These are phyloP conservation scores for Neoscelio sp. DNA, from an alignment of 2,888 invertebrate genomes.

Conservation along the genomic window DNA sequence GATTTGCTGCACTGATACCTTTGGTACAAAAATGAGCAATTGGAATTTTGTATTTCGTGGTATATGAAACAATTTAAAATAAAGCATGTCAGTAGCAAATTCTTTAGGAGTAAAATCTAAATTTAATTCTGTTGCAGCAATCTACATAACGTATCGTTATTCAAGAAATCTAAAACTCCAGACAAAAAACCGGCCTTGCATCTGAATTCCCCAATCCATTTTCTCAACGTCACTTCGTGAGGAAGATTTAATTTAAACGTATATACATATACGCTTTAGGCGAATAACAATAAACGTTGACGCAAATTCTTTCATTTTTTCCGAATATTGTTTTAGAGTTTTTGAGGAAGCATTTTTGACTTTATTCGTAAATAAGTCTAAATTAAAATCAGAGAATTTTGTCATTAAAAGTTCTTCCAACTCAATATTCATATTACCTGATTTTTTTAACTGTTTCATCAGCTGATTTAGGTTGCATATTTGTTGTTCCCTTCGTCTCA, in stretches of 20 bases:
- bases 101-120: neutral
- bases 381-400: constrained; percentile 21
- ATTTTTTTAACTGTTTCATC: neutral
- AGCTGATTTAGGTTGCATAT: neutral
- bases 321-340: neutral
- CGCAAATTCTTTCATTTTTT: neutral
- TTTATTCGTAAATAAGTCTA: constrained; percentile 31
- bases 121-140: neutral
- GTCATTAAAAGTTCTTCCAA: constrained; percentile 17
- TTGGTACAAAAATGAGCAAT: constrained; percentile 1
- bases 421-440: constrained; percentile 9
- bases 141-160: neutral
- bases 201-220: constrained; percentile 1
- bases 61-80: too few relatives aligned
- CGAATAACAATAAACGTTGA: too few relatives aligned
- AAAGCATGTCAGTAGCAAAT: neutral
- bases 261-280: neutral
- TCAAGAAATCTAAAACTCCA: too few relatives aligned
- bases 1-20: neutral
- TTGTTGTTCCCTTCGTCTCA: constrained; percentile 3
- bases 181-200: neutral
- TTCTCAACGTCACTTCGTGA: neutral
- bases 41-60: neutral
- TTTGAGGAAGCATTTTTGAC: constrained; percentile 3
- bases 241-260: neutral